Evolutionary conservation across 2,888 invertebrate genomes (phyloP).

Genomic region (Escarpia spicata): DNA sequence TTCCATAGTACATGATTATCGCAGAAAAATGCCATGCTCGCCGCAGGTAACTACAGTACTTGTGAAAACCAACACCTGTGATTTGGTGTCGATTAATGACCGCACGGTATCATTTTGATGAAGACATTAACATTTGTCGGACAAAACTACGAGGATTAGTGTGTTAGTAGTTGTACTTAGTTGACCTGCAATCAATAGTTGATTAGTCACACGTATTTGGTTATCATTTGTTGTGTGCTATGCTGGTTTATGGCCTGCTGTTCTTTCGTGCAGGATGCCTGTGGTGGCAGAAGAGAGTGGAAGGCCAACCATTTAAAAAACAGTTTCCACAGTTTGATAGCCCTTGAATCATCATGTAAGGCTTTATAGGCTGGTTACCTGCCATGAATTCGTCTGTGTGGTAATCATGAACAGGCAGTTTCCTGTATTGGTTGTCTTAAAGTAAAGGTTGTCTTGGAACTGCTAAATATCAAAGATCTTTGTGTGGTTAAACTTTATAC

Average conservation of each 20-base stretch:
- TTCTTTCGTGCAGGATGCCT: not conserved
- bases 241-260: not conserved
- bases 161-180: not conserved
- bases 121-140: not conserved
- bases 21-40: not conserved
- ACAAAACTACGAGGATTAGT: not conserved
- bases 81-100: not conserved
- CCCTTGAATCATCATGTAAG: not conserved
- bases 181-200: not conserved
- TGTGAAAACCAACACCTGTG: not conserved
- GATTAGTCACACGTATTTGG: not conserved
- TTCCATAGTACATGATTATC: not conserved
- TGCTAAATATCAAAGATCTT: too few relatives aligned
- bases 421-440: too few relatives aligned
- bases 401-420: too few relatives aligned
- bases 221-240: not conserved
- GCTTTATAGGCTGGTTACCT: not conserved
- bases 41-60: not conserved
- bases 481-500: too few relatives aligned
- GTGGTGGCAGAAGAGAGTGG: not conserved
- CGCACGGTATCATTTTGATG: not conserved
- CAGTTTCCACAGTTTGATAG: not conserved
- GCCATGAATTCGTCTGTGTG: too few relatives aligned
- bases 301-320: not conserved
- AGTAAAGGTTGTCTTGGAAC: too few relatives aligned